Evolutionary conservation across 2,888 invertebrate genomes (phyloP).

Genomic region (Zootermopsis nevadensis): DNA sequence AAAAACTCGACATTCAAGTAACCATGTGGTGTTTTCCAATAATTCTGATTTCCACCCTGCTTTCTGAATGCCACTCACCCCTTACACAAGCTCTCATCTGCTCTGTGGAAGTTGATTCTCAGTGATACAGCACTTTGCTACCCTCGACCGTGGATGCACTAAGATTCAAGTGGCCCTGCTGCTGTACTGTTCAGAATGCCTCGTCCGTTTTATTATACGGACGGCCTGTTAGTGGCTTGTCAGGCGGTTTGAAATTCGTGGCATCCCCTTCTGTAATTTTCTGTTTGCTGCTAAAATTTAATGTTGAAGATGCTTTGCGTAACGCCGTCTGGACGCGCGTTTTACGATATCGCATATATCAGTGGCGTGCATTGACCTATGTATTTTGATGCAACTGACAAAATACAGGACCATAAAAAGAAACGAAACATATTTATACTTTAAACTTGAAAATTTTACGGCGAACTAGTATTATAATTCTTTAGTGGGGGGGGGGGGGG

Average conservation of each 20-base stretch:
- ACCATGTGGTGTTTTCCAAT: conserved; percentile 16
- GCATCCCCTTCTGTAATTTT: neutral
- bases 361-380: too few relatives aligned
- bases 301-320: too few relatives aligned
- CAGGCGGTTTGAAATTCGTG: neutral
- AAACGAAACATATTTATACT: too few relatives aligned
- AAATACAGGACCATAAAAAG: too few relatives aligned
- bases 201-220: neutral
- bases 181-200: neutral
- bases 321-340: too few relatives aligned
- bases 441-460: too few relatives aligned
- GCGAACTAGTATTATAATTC: too few relatives aligned
- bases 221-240: neutral
- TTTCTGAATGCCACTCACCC: conserved; percentile 2
- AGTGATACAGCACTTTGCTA: conserved; percentile 12
- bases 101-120: conserved; percentile 10
- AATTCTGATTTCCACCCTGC: conserved; percentile 8
- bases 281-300: too few relatives aligned
- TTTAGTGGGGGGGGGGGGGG: too few relatives aligned
- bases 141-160: neutral
- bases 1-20: conserved; percentile 10
- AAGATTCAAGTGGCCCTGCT: neutral
- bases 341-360: too few relatives aligned
- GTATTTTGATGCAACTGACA: too few relatives aligned
- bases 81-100: neutral